Base-by-base conservation (phyloP, 1,140 invertebrate genomes). In the Drosophila burlai region DNA sequence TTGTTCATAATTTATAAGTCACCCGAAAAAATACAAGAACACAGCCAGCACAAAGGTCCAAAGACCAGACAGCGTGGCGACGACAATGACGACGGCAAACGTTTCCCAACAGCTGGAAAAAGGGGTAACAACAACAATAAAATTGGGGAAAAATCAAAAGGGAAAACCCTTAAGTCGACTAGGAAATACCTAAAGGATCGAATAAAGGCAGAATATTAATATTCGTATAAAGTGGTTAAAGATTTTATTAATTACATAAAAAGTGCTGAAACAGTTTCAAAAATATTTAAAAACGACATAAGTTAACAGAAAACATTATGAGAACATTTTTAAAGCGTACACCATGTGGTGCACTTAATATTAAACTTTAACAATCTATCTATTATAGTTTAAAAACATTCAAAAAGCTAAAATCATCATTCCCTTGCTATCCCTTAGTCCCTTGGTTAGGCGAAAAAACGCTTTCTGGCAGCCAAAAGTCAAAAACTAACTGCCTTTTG, bases 401-500 rank as follows among this genome's bases (percentile, higher is more conserved):
- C n/a, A 5, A 21, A 57, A 50, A 15, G 1, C 11, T 8, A 7
- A 0, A 15, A 2, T 2, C 2, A 31, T 4, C 8, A 3, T 21
- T 11, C 8, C 29, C 9, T 13, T n/a, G 16, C 3, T 72, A 59
- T 38, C 66, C 66, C 11, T 21, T n/a, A 31, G 1, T 15, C 10
- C 11, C 11, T 21, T 54, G 10, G 21, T 21, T 21, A 15, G 21
- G n/a, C 21, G 34, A 47, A 59, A 76, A 76, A 77, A 54, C 36
- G 34, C 50, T 68, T 68, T 68, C 68, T 55, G 76, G 78, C 71
- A 69, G 63, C 13, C 60, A 71, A 81, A 79, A 85, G 76, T 80
- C 80, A 87, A 89, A 87, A 84, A 87, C 84, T 84, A 87, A 89
- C 72, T 83, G 81, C 73, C 81, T 84, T 89, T 87, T 90, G 84